Evolutionary conservation across 2,888 invertebrate species (phyloP), one percentile per base, ranked within the genome.

Genomic region (Mamestra brassicae): DNA sequence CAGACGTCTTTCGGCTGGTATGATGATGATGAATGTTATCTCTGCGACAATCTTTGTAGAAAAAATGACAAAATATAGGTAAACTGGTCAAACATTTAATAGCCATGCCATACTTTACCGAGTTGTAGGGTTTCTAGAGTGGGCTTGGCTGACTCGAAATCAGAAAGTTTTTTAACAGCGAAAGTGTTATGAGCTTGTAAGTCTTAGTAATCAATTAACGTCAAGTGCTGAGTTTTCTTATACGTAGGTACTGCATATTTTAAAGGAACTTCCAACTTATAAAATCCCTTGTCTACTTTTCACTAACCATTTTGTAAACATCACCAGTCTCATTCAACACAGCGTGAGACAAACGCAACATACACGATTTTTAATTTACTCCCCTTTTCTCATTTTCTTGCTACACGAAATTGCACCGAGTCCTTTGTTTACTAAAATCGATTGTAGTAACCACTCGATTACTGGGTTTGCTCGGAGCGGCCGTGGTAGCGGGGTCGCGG

Each of bases 361-460:
- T 80, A 55, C 64, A 52, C 64, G 54, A 64, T 71, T 80, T 69
- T 81, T 72, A 72, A 80, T 77, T 77, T 66, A 81, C 61, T 81
- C 52, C 57, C 68, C 76, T 36, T 57, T 57, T 57, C 60, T 63
- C 62, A 68, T 77, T 76, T 77, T 66, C 54, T 66, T 77, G 68
- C 70, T 68, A 74, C 52, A 72, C 66, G n/a, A 74, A 78, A 70
- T 78, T 65, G 65, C 76, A 70, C 67, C 47, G 62, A 78, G 74
- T 79, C 54, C 79, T 79, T 83, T 79, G 75, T 82, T 83, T 65
- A 83, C 61, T 75, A 83, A 83, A 82, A 82, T 79, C 79, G 82
- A 82, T 83, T 75, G 61, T 74, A 65, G 78, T 71, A 76, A 83
- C 81, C 83, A 79, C 70, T 75, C 75, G 79, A 82, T 82, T 79